These are phyloP conservation scores for Hemibagrus wyckioides DNA, from an alignment of 2,113 vertebrate genomes.

Conservation along the genomic window DNA sequence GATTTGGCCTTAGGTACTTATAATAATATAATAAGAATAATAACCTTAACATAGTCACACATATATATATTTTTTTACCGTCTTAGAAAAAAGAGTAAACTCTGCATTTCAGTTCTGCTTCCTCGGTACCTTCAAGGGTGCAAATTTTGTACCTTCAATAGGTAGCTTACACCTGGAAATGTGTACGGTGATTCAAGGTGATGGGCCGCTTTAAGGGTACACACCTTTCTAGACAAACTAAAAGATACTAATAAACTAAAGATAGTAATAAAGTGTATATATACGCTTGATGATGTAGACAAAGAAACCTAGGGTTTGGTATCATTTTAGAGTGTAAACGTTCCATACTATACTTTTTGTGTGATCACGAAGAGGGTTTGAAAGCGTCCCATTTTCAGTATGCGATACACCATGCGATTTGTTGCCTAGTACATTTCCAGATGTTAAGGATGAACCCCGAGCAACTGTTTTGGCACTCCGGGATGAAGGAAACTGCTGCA, in stretches of 20 bases:
- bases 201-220: neutral
- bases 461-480: slow-evolving; percentile 11
- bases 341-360: neutral
- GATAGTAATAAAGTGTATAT: neutral
- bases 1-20: neutral
- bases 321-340: neutral
- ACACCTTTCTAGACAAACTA: neutral
- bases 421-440: neutral
- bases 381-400: neutral
- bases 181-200: neutral
- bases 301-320: neutral
- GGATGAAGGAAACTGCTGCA: slow-evolving; percentile 22
- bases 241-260: neutral
- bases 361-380: neutral
- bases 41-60: neutral
- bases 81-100: neutral
- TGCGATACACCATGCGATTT: neutral
- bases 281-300: neutral
- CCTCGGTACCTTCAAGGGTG: too few species aligned
- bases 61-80: neutral
- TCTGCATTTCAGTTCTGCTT: neutral
- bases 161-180: neutral
- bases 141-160: neutral
- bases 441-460: slow-evolving; percentile 19
- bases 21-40: neutral